Conservation (phyloP, 1,140 invertebrate species). For the Diachasma alloeum region DNA sequence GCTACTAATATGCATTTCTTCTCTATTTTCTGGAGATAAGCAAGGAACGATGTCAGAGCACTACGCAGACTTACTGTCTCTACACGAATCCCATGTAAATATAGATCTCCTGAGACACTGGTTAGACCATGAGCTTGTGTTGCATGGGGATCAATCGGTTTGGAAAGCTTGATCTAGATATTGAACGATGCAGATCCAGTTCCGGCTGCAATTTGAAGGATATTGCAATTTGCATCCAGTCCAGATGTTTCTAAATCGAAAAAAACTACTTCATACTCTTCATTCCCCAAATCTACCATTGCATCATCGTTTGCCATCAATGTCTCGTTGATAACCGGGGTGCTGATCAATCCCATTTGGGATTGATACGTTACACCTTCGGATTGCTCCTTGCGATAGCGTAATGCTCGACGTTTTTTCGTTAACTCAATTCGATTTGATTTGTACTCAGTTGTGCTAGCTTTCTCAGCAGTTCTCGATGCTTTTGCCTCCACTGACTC, state of each 20-base stretch:
- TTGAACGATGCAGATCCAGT: background rate
- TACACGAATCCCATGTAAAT: background rate
- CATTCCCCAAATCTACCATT: background rate
- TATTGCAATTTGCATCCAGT: conserved; percentile 10
- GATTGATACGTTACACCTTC: conserved; percentile 23
- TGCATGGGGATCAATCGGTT: background rate
- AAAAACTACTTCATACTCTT: background rate
- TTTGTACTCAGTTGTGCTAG: background rate
- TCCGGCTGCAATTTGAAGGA: conserved; percentile 24
- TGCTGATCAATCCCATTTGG: conserved; percentile 23
- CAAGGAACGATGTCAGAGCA: too few species aligned
- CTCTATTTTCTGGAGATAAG: too few species aligned
- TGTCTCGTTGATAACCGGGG: background rate
- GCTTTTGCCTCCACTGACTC: too few species aligned
- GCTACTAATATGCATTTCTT: too few species aligned
- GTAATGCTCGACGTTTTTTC: background rate
- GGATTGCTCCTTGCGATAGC: conserved; percentile 8
- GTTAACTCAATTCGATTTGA: conserved; percentile 6
- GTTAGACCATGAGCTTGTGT: conserved; percentile 18
- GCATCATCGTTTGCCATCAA: background rate
- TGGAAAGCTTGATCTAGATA: too few species aligned
- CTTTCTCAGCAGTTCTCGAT: too few species aligned
- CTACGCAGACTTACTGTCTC: background rate
- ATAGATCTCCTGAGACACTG: background rate
- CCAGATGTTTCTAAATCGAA: conserved; percentile 23